Evolutionary conservation across 2,797 vertebrate species (phyloP), one percentile per base, ranked within the genome.

Genomic region (Rallus crepitans): DNA sequence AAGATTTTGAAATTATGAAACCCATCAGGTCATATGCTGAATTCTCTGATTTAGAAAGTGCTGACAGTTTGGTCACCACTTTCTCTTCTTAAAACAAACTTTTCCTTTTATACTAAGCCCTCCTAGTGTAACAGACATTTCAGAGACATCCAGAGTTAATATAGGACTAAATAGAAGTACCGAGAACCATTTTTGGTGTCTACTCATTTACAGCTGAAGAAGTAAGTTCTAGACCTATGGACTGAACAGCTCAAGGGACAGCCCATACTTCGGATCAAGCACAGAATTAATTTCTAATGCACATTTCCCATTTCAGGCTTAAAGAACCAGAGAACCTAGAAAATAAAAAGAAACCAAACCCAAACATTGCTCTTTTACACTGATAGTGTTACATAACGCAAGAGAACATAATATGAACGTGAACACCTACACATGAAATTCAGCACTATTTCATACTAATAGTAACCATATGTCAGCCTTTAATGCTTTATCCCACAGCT

Each of bases 381-480:
- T 37, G 21, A 56, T 76, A 28, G 45, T 24, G 28, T 40, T 79
- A 70, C 6, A 87, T 33, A 4, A 53, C 8, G 18, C 14, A 47
- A 45, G 73, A 83, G 23, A 89, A 60, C 4, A 30, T 28, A 65
- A 39, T 2, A 68, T 7, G 5, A 12, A 66, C 1, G 52, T 24
- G 17, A 85, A 56, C 52, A 48, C 8, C 27, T 68, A 20, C 2
- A 3, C 65, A 60, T 27, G 50, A 89, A 89, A 40, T 61, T 33
- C 45, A 78, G 30, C 28, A 45, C 11, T 57, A n/a, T 60, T 73
- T 66, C 45, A 53, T 8, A 56, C 20, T 20, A 53, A 35, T 17
- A 68, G 0, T 23, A 47, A 1, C 0, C 4, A 8, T 52, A 19
- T 9, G 4, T 37, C 40, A 30, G 11, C 16, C 18, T 42, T 65